phyloP scores from a whole-genome alignment of 2,888 invertebrate species.

The Eurytoma adleriae region DNA sequence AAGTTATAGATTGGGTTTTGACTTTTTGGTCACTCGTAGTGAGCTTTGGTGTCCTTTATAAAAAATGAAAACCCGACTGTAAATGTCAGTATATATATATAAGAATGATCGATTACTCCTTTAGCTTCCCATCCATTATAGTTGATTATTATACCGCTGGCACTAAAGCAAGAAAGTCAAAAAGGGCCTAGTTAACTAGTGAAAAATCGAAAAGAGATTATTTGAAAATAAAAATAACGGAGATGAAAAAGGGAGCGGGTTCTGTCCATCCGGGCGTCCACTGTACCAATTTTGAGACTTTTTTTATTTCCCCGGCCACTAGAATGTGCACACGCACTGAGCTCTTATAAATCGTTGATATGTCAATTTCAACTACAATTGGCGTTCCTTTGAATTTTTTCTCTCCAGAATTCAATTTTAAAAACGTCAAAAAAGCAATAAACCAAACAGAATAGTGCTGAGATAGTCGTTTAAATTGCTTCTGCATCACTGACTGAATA shows the following conservation, averaged over 20 bases:
- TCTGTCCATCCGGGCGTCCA: not conserved
- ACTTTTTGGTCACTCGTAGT: no score
- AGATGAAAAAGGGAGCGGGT: not conserved
- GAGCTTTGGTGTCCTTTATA: no score
- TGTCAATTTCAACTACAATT: constrained; percentile 27
- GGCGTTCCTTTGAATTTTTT: constrained; percentile 13
- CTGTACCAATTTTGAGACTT: constrained; percentile 6
- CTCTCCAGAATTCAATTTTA: constrained; percentile 28
- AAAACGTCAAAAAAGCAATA: constrained; percentile 32
- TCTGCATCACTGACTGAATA: constrained; percentile 14
- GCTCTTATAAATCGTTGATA: constrained; percentile 36
- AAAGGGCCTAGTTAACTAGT: constrained; percentile 1
- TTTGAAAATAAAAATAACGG: constrained; percentile 26
- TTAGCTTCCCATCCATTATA: no score
- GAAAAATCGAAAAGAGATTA: constrained; percentile 35
- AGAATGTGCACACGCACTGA: not conserved
- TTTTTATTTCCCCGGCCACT: constrained; percentile 6
- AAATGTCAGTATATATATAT: no score
- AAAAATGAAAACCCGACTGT: no score
- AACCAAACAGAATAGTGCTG: not conserved
- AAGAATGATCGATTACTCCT: no score
- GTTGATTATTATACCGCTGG: no score
- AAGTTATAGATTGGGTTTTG: no score
- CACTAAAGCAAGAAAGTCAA: not conserved
- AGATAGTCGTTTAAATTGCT: constrained; percentile 31